Evolutionary conservation across 2,888 invertebrate species (phyloP).

Genomic region (Caenorhabditis afra): DNA sequence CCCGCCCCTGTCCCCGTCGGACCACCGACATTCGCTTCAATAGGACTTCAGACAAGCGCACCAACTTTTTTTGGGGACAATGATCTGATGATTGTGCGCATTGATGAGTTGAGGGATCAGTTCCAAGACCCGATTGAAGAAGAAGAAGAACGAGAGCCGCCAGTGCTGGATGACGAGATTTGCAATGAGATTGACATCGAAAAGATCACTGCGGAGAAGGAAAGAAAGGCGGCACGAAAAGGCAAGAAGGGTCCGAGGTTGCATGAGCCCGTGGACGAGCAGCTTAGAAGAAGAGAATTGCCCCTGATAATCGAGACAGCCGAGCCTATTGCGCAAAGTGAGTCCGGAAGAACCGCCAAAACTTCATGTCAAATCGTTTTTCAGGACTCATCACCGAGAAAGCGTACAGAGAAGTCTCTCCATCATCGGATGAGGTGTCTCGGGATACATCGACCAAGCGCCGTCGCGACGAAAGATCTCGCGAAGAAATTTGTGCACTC

Average conservation of each 20-base stretch:
- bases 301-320: slow-evolving; percentile 33
- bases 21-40: no score
- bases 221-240: neutral
- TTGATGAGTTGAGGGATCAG: slow-evolving; percentile 39
- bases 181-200: slow-evolving; percentile 37
- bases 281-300: slow-evolving; percentile 19
- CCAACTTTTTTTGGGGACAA: no score
- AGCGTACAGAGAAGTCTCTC: slow-evolving; percentile 6
- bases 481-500: slow-evolving; percentile 35
- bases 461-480: slow-evolving; percentile 43
- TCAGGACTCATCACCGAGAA: slow-evolving; percentile 32
- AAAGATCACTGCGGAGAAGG: neutral
- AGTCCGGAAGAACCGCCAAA: neutral
- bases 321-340: slow-evolving; percentile 9
- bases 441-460: slow-evolving; percentile 49
- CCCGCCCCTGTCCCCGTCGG: no score
- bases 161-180: slow-evolving; percentile 23
- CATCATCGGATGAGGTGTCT: slow-evolving; percentile 5
- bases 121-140: no score
- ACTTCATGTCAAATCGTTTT: slow-evolving; percentile 7
- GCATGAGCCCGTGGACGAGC: no score
- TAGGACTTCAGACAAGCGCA: no score
- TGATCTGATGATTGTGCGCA: no score
- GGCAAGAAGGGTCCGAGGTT: slow-evolving; percentile 13
- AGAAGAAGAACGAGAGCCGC: neutral